Conservation (phyloP, 2,113 vertebrate genomes). For the Myotis brandtii region DNA sequence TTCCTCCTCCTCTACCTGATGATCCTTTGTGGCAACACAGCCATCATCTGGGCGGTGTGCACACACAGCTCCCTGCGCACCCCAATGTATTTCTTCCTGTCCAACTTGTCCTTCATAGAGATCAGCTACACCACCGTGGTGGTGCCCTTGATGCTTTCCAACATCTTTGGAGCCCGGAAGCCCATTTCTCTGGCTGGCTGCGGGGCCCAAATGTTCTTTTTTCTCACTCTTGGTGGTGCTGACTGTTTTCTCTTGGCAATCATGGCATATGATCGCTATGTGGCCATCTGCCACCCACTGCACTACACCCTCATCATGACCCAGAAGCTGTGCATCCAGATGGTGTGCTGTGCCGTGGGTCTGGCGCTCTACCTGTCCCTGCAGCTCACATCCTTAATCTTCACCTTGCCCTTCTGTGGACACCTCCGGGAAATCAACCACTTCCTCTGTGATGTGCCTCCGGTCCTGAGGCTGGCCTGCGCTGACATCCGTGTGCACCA, state of each 20-base stretch:
- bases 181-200: conserved; percentile 57
- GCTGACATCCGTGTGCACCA: conserved; percentile 48
- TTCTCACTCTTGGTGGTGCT: too few relatives aligned
- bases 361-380: too few relatives aligned
- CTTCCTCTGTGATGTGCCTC: too few relatives aligned
- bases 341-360: too few relatives aligned
- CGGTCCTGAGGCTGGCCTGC: conserved; percentile 14
- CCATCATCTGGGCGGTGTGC: conserved; percentile 58
- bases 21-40: conserved; percentile 30
- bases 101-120: conserved; percentile 60
- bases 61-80: neutral
- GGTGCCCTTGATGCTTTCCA: conserved; percentile 71
- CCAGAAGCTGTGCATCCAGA: too few relatives aligned
- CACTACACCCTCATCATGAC: too few relatives aligned
- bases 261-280: too few relatives aligned
- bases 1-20: conserved; percentile 69
- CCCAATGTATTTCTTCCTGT: conserved; percentile 72
- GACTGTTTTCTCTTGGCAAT: too few relatives aligned
- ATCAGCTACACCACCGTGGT: conserved; percentile 50
- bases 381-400: too few relatives aligned
- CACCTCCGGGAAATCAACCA: too few relatives aligned
- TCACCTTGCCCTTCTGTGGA: too few relatives aligned
- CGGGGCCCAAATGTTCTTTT: neutral
- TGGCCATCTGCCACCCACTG: too few relatives aligned
- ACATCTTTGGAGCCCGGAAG: conserved; percentile 35